Percentiles rank a stretch among this genome's conserved stretches.
Conservation (phyloP, 2,888 invertebrate species). For the Drepana falcataria region DNA sequence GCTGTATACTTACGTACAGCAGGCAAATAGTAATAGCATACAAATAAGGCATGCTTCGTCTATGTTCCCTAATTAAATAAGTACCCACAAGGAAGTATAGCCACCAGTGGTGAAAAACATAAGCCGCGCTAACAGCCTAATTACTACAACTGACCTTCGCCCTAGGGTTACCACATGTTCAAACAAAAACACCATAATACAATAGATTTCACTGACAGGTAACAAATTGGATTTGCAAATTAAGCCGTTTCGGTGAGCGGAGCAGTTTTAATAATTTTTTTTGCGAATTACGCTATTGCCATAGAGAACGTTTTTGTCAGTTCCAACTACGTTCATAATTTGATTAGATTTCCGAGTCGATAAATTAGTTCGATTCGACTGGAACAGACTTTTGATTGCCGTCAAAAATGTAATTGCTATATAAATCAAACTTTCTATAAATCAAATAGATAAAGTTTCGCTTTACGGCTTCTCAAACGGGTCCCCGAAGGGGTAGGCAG, state of each 20-base stretch:
- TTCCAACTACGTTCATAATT: constrained; percentile 17
- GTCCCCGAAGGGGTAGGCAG: too few species aligned
- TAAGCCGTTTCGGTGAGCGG: constrained; percentile 36
- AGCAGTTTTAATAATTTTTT: constrained; percentile 25
- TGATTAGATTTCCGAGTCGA: constrained; percentile 20
- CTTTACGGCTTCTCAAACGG: too few species aligned
- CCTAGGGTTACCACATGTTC: constrained; percentile 30
- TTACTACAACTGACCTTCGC: constrained; percentile 51
- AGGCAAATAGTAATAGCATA: too few species aligned
- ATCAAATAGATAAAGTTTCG: too few species aligned
- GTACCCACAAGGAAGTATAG: constrained; percentile 43
- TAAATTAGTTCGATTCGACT: constrained; percentile 16
- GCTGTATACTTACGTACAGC: too few species aligned
- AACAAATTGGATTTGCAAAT: constrained; percentile 50
- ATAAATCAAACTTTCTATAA: not conserved
- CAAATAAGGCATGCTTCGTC: constrained; percentile 3
- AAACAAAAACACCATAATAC: constrained; percentile 27
- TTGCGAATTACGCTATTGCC: constrained; percentile 24
- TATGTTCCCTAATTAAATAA: constrained; percentile 51
- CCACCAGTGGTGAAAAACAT: constrained; percentile 49
- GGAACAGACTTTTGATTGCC: constrained; percentile 2
- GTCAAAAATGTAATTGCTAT: not conserved
- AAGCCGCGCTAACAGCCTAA: constrained; percentile 56
- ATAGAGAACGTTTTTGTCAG: constrained; percentile 6
- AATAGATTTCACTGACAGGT: constrained; percentile 40